These are phyloP conservation scores for Eidolon dupreanum DNA, from an alignment of 2,797 vertebrate genomes.

Conservation along the genomic window DNA sequence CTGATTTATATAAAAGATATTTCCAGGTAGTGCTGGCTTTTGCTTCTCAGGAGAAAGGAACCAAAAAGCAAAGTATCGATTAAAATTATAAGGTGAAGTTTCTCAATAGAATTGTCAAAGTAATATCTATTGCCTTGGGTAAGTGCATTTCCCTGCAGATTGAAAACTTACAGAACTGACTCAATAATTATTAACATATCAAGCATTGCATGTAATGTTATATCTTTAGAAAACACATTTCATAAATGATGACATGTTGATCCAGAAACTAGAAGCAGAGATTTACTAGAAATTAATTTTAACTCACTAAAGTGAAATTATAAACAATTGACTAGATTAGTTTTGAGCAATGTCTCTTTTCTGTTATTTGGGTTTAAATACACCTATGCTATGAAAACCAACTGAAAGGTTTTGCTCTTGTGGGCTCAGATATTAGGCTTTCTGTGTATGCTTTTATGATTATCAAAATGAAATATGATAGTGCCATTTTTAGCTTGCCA, in stretches of 20 bases:
- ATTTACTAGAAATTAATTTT: slow-evolving; percentile 43
- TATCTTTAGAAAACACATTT: neutral
- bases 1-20: neutral
- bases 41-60: neutral
- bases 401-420: neutral
- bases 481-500: slow-evolving; percentile 63
- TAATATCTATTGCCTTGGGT: neutral
- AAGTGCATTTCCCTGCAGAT: neutral
- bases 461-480: slow-evolving; percentile 70
- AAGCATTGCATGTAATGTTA: neutral
- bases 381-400: slow-evolving; percentile 3
- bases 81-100: neutral
- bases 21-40: neutral
- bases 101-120: neutral
- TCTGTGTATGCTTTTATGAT: slow-evolving; percentile 55
- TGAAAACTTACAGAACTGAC: neutral
- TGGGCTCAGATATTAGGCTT: slow-evolving; percentile 26
- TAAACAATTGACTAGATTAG: neutral
- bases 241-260: neutral
- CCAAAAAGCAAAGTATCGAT: neutral
- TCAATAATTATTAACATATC: neutral
- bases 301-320: neutral
- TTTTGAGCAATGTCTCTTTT: neutral
- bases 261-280: neutral
- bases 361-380: neutral